Base-by-base conservation (phyloP, 2,113 vertebrate species). In the Stegostoma tigrinum region DNA sequence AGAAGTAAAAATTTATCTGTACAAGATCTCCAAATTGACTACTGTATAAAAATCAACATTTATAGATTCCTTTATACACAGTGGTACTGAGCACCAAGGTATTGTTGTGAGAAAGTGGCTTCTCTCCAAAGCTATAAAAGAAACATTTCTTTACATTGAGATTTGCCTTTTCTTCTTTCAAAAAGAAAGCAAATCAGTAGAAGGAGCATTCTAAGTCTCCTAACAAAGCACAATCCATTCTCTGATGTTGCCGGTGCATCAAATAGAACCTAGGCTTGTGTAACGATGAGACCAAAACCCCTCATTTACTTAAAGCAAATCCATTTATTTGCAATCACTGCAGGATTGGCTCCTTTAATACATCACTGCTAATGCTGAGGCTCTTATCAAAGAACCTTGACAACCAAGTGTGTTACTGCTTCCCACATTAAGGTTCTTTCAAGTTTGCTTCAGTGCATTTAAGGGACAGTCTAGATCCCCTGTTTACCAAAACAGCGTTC, bases 321-420 rank as follows among this genome's bases (percentile, higher is more conserved):
- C 38, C 91, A 27, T 94, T 94, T 70, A 95, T 72, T 95, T 95
- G 94, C 94, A 48, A 95, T 95, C 45, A 52, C 68, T 52, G n/a
- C 94, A 72, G 38, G 7, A 27, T 45, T 70, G 66, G 38, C 34
- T 34, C 55, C 55, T 61, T 61, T 10, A 61, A 10, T 93, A 42
- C 5, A 23, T 0, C 19, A 27, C 90, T 24, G 10, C 48, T 38
- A 67, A 93, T 64, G 67, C 27, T 75, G 45, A 95, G 14, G 68
- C 52, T 95, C 45, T 34, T 72, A 45, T 21, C 30, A 23, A n/a
- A 0, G 10, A 5, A 72, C 61, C 87, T 91, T 34, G 87, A 91
- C 64, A 91, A 70, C 34, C 94, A 72, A 48, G 68, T 17, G 24
- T 27, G 17, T 15, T 15, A 48, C 10, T 14, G 42, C 38, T 48